Evolutionary conservation across 2,888 invertebrate species (phyloP), one percentile per base, ranked within the genome.

Genomic region (Watsonalla binaria): DNA sequence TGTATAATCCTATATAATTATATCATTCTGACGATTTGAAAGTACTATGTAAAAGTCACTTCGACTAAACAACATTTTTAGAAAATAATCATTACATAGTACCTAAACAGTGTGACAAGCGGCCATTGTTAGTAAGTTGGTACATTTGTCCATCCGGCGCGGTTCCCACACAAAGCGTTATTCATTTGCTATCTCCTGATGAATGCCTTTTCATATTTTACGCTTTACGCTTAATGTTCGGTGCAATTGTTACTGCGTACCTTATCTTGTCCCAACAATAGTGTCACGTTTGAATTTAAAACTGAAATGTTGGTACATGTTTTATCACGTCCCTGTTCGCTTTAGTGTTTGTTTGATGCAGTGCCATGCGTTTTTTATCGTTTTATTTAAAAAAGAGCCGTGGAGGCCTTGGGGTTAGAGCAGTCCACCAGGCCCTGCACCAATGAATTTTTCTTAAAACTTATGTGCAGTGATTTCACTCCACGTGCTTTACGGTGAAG

Each of bases 191-290:
- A 61, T 58, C 58, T 55, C 52, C 45, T 57, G 55, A 58, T 56
- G 56, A 62, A 56, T 56, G 56, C 54, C 56, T 57, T 57, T 53
- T 62, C 60, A 62, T 59, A 62, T 59, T 59, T 61, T 56, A 59
- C 53, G 53, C 14, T 14, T 58, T 54, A 54, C 56, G 52, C 55
- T 61, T 56, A 52, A 55, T 54, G 59, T 55, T 24, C 15, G 48
- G 50, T 47, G 39, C 53, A 50, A 51, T 52, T 51, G 55, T 53
- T 35, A 45, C 54, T 37, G 45, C 50, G 45, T 14, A 47, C 55
- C 57, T 59, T 61, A 61, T 61, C 61, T 59, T 51, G 24, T 9
- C 45, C 53, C 15, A 50, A 59, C 57, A 61, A 61, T 59, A 54
- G 54, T 57, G 55, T 54, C 42, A 35, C 52, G 48, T 53, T 56